These are phyloP conservation scores for Paraescarpia echinospica DNA, from an alignment of 1,140 invertebrate species.

Conservation along the genomic window DNA sequence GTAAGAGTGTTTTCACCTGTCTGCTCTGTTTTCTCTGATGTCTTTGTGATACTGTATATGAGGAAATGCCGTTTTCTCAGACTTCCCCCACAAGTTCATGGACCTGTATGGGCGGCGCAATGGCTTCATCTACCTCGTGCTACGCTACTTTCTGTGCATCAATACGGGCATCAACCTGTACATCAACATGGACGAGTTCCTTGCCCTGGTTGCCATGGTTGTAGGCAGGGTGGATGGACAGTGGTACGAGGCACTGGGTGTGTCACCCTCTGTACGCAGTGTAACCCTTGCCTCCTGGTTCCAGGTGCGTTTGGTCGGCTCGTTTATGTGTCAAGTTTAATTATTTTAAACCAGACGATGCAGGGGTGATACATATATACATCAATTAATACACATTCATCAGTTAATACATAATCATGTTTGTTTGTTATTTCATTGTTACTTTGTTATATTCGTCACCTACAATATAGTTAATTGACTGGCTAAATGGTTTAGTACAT, in stretches of 20 bases:
- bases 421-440: too few species aligned
- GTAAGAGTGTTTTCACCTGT: not conserved
- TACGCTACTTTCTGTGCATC: conserved; percentile 50
- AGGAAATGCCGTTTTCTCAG: conserved; percentile 24
- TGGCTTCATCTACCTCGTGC: conserved; percentile 47
- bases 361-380: not conserved
- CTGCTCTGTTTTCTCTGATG: too few species aligned
- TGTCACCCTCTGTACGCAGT: conserved; percentile 44
- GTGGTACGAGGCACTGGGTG: conserved; percentile 18
- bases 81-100: conserved; percentile 40
- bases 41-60: not conserved
- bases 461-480: not conserved
- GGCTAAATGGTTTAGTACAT: too few species aligned
- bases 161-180: conserved; percentile 49
- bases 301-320: conserved; percentile 41
- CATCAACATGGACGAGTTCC: conserved; percentile 46
- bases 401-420: conserved; percentile 24
- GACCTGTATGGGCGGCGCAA: conserved; percentile 46
- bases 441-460: not conserved
- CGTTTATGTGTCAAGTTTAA: conserved; percentile 30
- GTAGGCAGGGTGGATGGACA: conserved; percentile 33
- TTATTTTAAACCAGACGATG: not conserved
- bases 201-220: conserved; percentile 41
- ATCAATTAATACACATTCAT: not conserved
- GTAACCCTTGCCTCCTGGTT: conserved; percentile 49